Conservation (phyloP, 2,888 invertebrate genomes). For the Melolontha melolontha region DNA sequence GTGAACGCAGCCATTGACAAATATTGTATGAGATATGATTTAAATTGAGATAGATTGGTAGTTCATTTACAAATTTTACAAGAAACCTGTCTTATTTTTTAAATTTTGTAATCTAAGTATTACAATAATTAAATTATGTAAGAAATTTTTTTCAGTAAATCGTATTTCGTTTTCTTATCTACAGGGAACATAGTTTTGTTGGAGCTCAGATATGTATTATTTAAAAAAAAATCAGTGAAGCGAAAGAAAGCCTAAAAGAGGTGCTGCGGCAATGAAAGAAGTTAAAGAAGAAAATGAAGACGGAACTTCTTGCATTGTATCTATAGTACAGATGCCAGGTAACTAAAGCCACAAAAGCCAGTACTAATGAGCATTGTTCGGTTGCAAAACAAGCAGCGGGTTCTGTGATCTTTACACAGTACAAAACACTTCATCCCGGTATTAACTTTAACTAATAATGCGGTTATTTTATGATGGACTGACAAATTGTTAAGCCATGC, state of each 20-base stretch:
- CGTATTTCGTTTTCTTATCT: no score
- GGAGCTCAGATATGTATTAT: not conserved
- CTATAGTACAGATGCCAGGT: conserved; percentile 54
- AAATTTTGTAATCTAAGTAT: no score
- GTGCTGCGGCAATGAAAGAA: conserved; percentile 13
- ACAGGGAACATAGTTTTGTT: no score
- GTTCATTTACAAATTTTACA: no score
- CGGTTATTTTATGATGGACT: conserved; percentile 51
- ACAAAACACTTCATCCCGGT: conserved; percentile 57
- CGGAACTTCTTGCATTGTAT: conserved; percentile 17
- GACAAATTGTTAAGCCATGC: conserved; percentile 53
- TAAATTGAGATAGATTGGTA: no score
- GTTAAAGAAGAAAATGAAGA: conserved; percentile 8
- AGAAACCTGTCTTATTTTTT: no score
- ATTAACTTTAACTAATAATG: conserved; percentile 59
- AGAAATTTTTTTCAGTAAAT: no score
- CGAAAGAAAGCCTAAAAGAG: not conserved
- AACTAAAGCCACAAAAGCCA: conserved; percentile 57
- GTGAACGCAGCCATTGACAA: no score
- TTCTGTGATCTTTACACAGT: conserved; percentile 46
- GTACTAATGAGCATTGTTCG: conserved; percentile 59
- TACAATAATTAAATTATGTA: no score
- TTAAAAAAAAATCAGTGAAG: conserved; percentile 4
- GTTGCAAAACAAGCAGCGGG: conserved; percentile 53
- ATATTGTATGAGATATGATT: no score